phyloP scores from a whole-genome alignment of 2,113 vertebrate genomes.

The Amblyopsis rosae region DNA sequence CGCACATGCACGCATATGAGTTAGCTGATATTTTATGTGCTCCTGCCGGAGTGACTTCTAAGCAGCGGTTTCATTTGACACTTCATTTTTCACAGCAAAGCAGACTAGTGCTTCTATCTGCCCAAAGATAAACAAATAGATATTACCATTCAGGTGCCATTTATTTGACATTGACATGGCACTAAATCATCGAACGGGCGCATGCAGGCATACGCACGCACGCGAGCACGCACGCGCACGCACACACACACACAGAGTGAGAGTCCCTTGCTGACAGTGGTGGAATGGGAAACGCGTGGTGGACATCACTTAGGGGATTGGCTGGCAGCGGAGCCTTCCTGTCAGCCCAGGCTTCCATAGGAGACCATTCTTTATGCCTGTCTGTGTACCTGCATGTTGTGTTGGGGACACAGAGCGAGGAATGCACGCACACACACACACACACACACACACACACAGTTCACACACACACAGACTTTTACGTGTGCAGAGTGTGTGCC shows the following conservation, averaged over 20 bases:
- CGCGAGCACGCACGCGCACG: slow-evolving; percentile 13
- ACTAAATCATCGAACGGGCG: slow-evolving; percentile 30
- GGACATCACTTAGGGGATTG: no score
- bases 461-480: slow-evolving; percentile 3
- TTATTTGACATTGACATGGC: slow-evolving; percentile 45
- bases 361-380: no score
- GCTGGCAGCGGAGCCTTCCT: no score
- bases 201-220: slow-evolving; percentile 28
- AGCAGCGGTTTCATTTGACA: background rate
- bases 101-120: slow-evolving; percentile 27
- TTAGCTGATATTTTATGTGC: background rate
- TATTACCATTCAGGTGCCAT: slow-evolving; percentile 53
- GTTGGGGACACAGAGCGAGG: no score
- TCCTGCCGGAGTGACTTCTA: slow-evolving; percentile 14
- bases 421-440: background rate
- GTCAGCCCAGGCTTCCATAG: no score
- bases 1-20: background rate
- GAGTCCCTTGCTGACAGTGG: slow-evolving; percentile 59
- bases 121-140: slow-evolving; percentile 59
- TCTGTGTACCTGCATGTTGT: no score
- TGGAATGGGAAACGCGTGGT: slow-evolving; percentile 50
- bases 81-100: slow-evolving; percentile 50
- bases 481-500: background rate
- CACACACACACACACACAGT: background rate
- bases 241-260: slow-evolving; percentile 36